Evolutionary conservation across 2,888 invertebrate genomes (phyloP).

Genomic region (Bibio marci): DNA sequence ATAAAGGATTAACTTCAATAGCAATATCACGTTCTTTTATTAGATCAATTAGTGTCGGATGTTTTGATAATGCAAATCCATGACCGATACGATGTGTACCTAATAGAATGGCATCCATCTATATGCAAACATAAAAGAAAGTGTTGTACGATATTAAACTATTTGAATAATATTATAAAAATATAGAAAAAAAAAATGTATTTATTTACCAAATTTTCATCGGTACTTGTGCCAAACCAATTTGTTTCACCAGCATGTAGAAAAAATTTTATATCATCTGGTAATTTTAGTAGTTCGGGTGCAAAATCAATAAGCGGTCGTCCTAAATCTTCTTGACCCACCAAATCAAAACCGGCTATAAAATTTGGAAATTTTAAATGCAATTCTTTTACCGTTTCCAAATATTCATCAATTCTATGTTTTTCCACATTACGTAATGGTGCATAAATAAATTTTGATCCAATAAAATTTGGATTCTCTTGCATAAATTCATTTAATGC

Average conservation of each 20-base stretch:
- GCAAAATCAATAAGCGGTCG: constrained; percentile 42
- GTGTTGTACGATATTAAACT: not conserved
- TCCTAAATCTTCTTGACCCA: constrained; percentile 62
- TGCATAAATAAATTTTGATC: constrained; percentile 51
- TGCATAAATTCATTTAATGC: constrained; percentile 36
- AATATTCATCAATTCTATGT: constrained; percentile 28
- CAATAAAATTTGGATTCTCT: constrained; percentile 46
- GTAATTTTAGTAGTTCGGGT: constrained; percentile 33
- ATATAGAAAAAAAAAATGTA: too few species aligned
- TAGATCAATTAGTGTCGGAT: constrained; percentile 44
- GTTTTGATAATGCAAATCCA: constrained; percentile 55
- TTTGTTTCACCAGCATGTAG: constrained; percentile 75
- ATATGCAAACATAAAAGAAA: not conserved
- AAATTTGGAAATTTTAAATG: constrained; percentile 38
- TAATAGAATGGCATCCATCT: constrained; percentile 53
- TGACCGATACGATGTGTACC: constrained; percentile 63
- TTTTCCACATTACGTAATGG: constrained; percentile 34
- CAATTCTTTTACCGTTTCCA: constrained; percentile 20
- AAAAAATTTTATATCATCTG: constrained; percentile 41
- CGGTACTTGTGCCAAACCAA: constrained; percentile 47
- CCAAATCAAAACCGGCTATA: constrained; percentile 64
- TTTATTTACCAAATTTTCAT: constrained; percentile 49
- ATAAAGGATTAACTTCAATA: constrained; percentile 62
- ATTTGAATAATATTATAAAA: not conserved
- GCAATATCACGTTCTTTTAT: constrained; percentile 42